These are phyloP conservation scores for Phacellophora camtschatica DNA, from an alignment of 30 jellyfish, hydroid and myxozoan genomes.

Conservation along the genomic window DNA sequence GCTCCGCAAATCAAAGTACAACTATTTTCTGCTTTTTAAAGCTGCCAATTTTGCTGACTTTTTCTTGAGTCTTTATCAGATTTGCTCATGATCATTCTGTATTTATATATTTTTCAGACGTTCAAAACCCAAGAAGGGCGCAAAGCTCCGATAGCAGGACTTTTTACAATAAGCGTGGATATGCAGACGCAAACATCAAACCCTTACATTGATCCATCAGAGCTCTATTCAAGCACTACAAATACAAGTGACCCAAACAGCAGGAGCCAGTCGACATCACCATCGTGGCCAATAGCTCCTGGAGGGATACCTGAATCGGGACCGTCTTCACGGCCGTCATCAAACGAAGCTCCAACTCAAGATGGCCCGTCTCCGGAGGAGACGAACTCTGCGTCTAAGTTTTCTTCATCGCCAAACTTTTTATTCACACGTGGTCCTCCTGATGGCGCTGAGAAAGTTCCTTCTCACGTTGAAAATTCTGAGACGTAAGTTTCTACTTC, in stretches of 20 bases:
- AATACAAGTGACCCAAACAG: constrained; percentile 76
- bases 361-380: constrained; percentile 78
- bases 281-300: constrained; percentile 92
- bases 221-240: constrained; percentile 16
- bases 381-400: constrained; percentile 53
- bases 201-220: constrained; percentile 81
- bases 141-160: constrained; percentile 87
- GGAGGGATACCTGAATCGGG: constrained; percentile 68
- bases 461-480: constrained; percentile 78
- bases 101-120: constrained; percentile 31
- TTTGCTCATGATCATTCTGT: neutral
- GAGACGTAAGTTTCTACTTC: constrained; percentile 53
- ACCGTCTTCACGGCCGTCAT: constrained; percentile 65
- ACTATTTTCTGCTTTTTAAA: too few species aligned
- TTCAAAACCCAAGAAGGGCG: constrained; percentile 96
- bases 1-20: too few species aligned
- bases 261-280: constrained; percentile 91
- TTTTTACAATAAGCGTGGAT: constrained; percentile 67
- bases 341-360: constrained; percentile 48
- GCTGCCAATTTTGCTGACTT: too few species aligned
- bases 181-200: constrained; percentile 87
- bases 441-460: constrained; percentile 97
- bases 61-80: too few species aligned
- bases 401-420: constrained; percentile 96
- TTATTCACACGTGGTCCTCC: constrained; percentile 99